These are phyloP conservation scores for Colinus virginianus DNA, from an alignment of 2,113 vertebrate genomes.

Conservation along the genomic window DNA sequence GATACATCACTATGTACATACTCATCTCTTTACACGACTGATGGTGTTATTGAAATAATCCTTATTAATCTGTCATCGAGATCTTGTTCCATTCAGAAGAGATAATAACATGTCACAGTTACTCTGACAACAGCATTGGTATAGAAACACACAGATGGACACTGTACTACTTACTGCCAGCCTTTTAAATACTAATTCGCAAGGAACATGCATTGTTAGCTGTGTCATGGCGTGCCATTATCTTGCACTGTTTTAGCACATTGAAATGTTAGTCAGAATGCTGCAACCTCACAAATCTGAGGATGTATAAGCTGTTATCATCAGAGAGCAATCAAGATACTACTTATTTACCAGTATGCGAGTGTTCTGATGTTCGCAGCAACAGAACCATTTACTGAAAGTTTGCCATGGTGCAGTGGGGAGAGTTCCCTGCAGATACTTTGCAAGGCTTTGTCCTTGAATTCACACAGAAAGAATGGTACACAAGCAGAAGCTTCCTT, in stretches of 20 bases:
- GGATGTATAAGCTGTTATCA: too few relatives aligned
- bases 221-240: background rate
- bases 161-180: background rate
- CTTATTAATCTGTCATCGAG: background rate
- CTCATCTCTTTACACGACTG: background rate
- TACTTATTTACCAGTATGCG: background rate
- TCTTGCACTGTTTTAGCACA: background rate
- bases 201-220: background rate
- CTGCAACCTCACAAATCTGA: background rate
- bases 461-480: background rate
- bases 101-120: background rate
- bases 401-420: background rate
- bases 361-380: background rate
- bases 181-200: background rate
- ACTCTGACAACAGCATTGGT: slow-evolving; percentile 16
- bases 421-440: background rate
- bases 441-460: background rate
- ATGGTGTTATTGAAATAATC: background rate
- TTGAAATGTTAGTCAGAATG: background rate
- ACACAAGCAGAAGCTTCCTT: accelerated
- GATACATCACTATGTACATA: background rate
- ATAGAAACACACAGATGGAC: slow-evolving; percentile 34
- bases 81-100: background rate
- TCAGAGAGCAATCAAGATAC: too few relatives aligned
- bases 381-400: background rate